Evolutionary conservation across 2,797 vertebrate species (phyloP), one percentile per base, ranked within the genome.

Genomic region (Enteromius mattozi): DNA sequence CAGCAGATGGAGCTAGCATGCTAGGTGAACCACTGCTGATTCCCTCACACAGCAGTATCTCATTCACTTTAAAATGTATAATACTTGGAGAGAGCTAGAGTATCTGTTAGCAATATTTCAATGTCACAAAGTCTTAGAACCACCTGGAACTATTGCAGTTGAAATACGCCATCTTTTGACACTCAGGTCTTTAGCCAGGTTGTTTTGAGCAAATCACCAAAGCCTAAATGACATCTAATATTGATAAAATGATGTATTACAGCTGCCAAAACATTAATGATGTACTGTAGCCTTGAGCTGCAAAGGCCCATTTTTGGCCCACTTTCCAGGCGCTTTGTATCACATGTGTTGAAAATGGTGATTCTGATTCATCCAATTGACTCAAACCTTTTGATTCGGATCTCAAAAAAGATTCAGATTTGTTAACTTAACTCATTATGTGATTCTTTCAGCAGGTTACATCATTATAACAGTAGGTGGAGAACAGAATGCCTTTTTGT

Each of bases 1-100:
- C 8, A 81, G 45, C 66, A 86, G 88, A 86, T 87, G 89, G 87
- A 17, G 85, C 89, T 87, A 78, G 65, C 47, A 84, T 86, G 51
- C 19, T 81, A 85, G 86, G 82, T 35, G 83, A 71, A 86, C 14
- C 7, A 75, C 78, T 79, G 3, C 65, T 16, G 49, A 81, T 84
- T 86, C 51, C 68, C 74, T 78, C 45, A 81, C 80, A 89, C 86
- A 87, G 87, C 88, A 87, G 69, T 37, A 49, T 81, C 82, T 89
- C 81, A 81, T 83, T 87, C 77, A 75, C 74, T 79, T 83, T 86
- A 83, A 89, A 83, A 84, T 78, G 66, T 40, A 12, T 35, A 35
- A 54, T 13, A 75, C 49, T 21, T 35, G 19, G 17, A 59, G 7
- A 40, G 74, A 59, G 51, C 21, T 27, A 40, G 21, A 59, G 51